Base-by-base conservation (phyloP, 2,797 vertebrate species). In the Onychomys leucogaster region DNA sequence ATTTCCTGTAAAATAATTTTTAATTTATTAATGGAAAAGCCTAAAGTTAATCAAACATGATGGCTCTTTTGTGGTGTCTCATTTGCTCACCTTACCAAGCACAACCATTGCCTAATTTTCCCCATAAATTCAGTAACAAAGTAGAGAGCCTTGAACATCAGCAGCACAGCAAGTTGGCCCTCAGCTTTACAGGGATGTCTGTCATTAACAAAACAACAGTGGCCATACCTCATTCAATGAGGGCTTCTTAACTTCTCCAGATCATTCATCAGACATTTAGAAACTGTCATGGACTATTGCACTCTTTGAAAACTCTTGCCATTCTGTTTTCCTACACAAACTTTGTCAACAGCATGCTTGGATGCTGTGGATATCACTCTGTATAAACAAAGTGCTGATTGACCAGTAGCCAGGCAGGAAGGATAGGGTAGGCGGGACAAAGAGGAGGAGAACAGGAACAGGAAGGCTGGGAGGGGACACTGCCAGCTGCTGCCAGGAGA, bases 281-380 rank as follows among this genome's bases (percentile, higher is more conserved):
- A 25, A 46, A 67, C 77, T 85, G 13, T 89, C 71, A 7, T 5
- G 2, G 27, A 89, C 25, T 91, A 76, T 7, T 27, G 3, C 6
- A 78, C 0, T 13, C 75, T 91, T 87, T 52, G 34, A 46, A 93
- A 95, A 89, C 78, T 91, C 55, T 84, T 46, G 32, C 63, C 46
- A 49, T 87, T 83, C 37, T 84, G 2, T 55, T 85, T 94, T 94
- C 86, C 46, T 92, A 76, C 83, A 34, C 49, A 78, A 94, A 46
- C 25, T 57, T 90, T 41, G 13, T 41, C 75, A 71, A 16, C n/a
- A 87, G 55, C 37, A 27, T 11, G 3, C 49, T 82, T 87, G 59
- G 61, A 84, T n/a, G n/a, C n/a, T n/a, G n/a, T n/a, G 49, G 61
- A n/a, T n/a, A n/a, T n/a, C n/a, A n/a, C n/a, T n/a, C n/a, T n/a